phyloP scores from a whole-genome alignment of 2,888 invertebrate species.

The Yponomeuta cagnagella region DNA sequence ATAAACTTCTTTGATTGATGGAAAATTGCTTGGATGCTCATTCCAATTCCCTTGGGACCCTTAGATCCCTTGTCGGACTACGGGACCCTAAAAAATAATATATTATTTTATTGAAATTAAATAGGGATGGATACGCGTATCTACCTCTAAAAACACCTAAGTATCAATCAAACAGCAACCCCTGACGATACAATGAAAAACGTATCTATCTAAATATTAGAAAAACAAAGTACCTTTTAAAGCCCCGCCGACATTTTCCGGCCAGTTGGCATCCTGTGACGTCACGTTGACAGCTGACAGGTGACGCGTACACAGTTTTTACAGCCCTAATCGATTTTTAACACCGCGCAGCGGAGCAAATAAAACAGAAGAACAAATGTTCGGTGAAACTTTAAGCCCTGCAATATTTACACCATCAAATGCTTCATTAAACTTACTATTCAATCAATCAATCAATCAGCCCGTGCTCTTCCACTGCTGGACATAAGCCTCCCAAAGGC shows the following conservation, averaged over 20 bases:
- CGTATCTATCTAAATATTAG: background rate
- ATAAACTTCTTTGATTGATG: too few species aligned
- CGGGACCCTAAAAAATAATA: background rate
- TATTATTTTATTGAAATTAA: background rate
- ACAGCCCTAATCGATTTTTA: slow-evolving; percentile 21
- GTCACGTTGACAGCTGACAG: slow-evolving; percentile 29
- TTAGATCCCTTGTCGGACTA: too few species aligned
- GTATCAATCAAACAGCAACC: background rate
- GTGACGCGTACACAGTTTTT: slow-evolving; percentile 45
- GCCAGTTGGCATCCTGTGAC: slow-evolving; percentile 22
- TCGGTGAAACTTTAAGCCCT: background rate
- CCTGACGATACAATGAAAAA: background rate
- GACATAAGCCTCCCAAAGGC: too few species aligned
- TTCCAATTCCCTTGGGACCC: too few species aligned
- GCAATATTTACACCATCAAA: too few species aligned
- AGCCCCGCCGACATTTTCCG: background rate
- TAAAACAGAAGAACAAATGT: background rate
- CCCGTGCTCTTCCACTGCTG: too few species aligned
- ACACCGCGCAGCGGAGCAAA: slow-evolving; percentile 8
- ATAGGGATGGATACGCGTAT: background rate
- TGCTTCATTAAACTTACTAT: too few species aligned
- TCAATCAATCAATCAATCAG: too few species aligned
- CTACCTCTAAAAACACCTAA: background rate
- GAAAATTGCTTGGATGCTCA: too few species aligned
- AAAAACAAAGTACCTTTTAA: background rate